These are phyloP conservation scores for Dermatemys mawii DNA, from an alignment of 2,113 vertebrate genomes.

Conservation along the genomic window DNA sequence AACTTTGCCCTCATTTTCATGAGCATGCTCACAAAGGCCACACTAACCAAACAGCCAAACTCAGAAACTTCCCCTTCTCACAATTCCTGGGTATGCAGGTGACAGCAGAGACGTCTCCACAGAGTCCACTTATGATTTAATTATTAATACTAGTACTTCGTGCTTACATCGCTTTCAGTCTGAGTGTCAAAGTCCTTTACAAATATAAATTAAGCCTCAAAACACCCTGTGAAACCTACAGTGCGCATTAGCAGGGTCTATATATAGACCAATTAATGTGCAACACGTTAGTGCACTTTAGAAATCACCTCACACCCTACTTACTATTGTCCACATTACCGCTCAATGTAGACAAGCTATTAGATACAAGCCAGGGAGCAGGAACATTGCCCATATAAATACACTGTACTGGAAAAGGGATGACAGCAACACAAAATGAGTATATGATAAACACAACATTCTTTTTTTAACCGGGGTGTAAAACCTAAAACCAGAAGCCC, in stretches of 20 bases:
- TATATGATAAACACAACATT: not conserved
- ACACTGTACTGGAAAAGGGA: not conserved
- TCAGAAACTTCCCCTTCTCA: not conserved
- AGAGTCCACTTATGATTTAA: not conserved
- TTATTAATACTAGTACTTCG: not conserved
- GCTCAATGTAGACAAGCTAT: not conserved
- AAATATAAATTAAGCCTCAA: not conserved
- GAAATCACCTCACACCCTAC: not conserved
- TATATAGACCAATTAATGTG: not conserved
- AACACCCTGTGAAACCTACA: not conserved
- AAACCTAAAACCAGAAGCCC: not conserved
- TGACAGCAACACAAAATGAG: not conserved
- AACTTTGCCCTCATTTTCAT: not conserved
- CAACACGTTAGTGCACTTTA: not conserved
- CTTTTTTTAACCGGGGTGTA: not conserved
- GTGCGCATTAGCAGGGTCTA: not conserved
- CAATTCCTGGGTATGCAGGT: conserved; percentile 12
- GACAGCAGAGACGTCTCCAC: conserved; percentile 14
- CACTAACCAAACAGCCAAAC: not conserved
- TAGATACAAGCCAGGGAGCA: not conserved
- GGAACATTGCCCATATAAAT: not conserved
- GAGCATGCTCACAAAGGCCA: not conserved
- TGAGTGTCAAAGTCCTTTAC: not conserved
- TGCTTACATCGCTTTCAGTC: not conserved
- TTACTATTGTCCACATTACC: not conserved